Percentiles rank a stretch among this genome's conserved stretches.
Conservation (phyloP, 1,140 invertebrate species). For the Hirudo medicinalis region DNA sequence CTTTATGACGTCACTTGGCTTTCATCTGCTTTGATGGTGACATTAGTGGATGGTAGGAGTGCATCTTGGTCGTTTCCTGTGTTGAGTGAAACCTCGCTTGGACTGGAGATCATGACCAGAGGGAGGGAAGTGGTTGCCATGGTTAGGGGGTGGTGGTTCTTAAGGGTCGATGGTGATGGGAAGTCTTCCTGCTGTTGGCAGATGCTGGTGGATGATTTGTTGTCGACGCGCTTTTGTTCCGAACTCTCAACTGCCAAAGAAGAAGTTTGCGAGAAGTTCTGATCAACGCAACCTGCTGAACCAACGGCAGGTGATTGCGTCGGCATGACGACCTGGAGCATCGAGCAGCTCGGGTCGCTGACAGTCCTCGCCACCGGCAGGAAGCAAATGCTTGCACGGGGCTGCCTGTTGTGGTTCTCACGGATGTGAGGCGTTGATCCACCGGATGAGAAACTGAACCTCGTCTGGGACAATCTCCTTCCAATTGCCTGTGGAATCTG, state of each 20-base stretch:
- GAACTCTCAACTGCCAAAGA: not conserved
- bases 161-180: no score
- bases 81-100: no score
- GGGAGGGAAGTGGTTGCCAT: no score
- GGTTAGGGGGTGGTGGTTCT: no score
- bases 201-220: not conserved
- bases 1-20: no score
- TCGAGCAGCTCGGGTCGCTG: conserved; percentile 13
- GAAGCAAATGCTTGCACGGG: conserved; percentile 15
- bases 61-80: no score
- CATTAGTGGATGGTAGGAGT: no score
- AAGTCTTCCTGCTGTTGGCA: not conserved
- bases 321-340: not conserved
- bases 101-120: no score
- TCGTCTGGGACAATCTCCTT: not conserved
- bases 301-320: not conserved
- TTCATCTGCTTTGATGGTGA: no score
- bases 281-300: not conserved
- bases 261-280: not conserved
- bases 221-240: not conserved
- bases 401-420: not conserved
- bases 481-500: conserved; percentile 14
- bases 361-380: conserved; percentile 6
- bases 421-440: not conserved
- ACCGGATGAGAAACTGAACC: conserved; percentile 12